phyloP scores from a whole-genome alignment of 2,888 invertebrate species.

The Caenorhabditis sp. region DNA sequence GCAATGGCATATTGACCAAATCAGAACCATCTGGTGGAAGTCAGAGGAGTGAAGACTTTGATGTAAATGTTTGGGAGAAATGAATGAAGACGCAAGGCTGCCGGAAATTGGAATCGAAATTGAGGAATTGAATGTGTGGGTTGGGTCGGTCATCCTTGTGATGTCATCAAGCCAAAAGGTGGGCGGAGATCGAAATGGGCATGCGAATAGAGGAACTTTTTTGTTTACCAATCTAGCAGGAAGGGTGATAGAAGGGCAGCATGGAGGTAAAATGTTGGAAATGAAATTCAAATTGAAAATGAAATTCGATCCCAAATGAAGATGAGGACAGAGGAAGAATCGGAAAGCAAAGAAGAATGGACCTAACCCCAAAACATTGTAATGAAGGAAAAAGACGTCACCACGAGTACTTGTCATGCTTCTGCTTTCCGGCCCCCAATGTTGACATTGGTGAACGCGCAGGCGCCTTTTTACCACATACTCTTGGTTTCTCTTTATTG shows the following conservation, averaged over 20 bases:
- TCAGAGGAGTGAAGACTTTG: background rate
- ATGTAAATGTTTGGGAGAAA: constrained; percentile 5
- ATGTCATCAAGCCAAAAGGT: constrained; percentile 18
- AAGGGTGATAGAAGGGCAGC: background rate
- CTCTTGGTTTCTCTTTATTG: constrained; percentile 58
- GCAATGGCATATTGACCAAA: constrained; percentile 40
- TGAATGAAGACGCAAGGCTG: background rate
- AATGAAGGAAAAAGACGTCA: constrained; percentile 53
- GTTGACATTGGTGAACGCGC: constrained; percentile 63
- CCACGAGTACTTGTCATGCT: constrained; percentile 52
- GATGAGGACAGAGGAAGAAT: background rate
- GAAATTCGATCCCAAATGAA: constrained; percentile 21
- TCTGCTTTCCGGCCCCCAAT: constrained; percentile 19
- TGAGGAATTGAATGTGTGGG: constrained; percentile 39
- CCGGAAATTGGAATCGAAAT: constrained; percentile 8
- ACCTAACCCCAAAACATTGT: constrained; percentile 37
- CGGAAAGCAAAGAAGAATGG: constrained; percentile 5
- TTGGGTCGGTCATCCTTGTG: constrained; percentile 23
- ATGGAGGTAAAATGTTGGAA: constrained; percentile 15
- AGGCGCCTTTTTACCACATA: constrained; percentile 39
- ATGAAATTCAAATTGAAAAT: constrained; percentile 22
- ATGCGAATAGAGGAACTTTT: background rate
- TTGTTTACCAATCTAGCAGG: background rate
- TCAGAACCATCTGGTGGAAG: constrained; percentile 53
- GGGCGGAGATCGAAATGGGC: background rate